Base-by-base conservation (phyloP, 2,113 vertebrate genomes). In the Protobothrops mucrosquamatus region DNA sequence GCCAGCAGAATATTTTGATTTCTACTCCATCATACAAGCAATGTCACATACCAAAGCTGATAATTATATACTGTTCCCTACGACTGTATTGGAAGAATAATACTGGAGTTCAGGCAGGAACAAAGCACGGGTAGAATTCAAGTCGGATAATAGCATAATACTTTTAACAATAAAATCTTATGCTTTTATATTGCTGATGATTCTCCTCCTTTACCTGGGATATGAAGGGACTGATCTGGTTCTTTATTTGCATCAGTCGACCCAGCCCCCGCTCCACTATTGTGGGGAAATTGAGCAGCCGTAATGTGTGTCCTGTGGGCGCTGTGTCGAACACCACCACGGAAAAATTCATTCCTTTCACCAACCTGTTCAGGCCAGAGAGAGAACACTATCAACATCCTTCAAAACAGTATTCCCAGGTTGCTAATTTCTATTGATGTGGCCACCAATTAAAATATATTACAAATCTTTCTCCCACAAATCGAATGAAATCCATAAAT, bases 301-400 rank as follows among this genome's bases (percentile, higher is more conserved):
- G 97, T 91, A 99, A 97, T 0, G 99, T 99, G 98, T 99, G 99
- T 29, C 99, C 99, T 0, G 99, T 99, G 48, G 99, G 99, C 0
- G 99, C 99, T 3, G 99, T 99, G 97, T 99, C 99, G 0, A 99
- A 99, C 20, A 99, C 99, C 92, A 99, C 99, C 95, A 99, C 99
- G 0, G 99, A 99, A 97, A 99, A 99, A 95, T 99, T 99, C 99
- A 99, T 99, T 59, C 99, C 99, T 93, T 99, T 99, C 94, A 99
- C 99, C 97, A 99, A 96, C 98, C 99, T 99, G 96, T 48, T 29
- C 34, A 86, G 48, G 46, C 69, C 91, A 92, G 48, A 89, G 34
- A 81, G 14, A 86, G 6, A 89, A 39, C 20, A 91, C 34, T 92
- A 24, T 1, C 2, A 1, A 12, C 4, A 85, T 1, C 64, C 2